Percentiles rank a stretch among this genome's conserved stretches.
Conservation (phyloP, 1,140 invertebrate genomes). For the Bombyx mandarina region DNA sequence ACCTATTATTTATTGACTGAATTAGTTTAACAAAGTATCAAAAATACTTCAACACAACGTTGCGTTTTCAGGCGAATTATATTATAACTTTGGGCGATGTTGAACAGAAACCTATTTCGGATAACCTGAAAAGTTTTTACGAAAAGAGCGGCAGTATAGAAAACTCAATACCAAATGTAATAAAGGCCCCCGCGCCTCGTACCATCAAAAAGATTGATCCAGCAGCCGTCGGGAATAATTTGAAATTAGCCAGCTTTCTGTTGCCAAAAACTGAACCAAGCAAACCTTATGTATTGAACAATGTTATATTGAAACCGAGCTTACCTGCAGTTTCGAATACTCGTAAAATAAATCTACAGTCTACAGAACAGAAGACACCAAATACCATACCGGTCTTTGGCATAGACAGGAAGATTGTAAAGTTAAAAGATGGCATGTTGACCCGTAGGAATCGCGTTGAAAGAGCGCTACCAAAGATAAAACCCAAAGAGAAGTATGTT, state of each 20-base stretch:
- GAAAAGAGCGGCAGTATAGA: conserved; percentile 61
- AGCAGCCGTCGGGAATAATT: conserved; percentile 40
- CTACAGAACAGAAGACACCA: conserved; percentile 5
- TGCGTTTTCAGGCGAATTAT: conserved; percentile 42
- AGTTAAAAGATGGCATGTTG: conserved; percentile 37
- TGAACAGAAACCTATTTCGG: conserved; percentile 37
- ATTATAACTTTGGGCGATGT: conserved; percentile 33
- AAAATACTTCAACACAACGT: background rate
- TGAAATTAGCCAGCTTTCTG: conserved; percentile 57
- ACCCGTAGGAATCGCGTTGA: conserved; percentile 24
- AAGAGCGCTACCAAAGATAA: conserved; percentile 52
- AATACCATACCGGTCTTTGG: conserved; percentile 39
- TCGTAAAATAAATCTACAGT: conserved; percentile 4
- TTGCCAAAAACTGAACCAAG: conserved; percentile 37
- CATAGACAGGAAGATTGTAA: conserved; percentile 52
- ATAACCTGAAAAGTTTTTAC: conserved; percentile 59
- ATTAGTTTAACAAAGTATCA: background rate
- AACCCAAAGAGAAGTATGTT: conserved; percentile 57
- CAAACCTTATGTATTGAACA: conserved; percentile 36
- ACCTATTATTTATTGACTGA: conserved; percentile 14
- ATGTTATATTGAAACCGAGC: conserved; percentile 42
- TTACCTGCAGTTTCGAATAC: background rate
- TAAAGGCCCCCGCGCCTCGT: conserved; percentile 26
- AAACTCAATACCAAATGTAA: conserved; percentile 8
- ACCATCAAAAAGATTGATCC: conserved; percentile 37